Conservation (phyloP, 2,797 vertebrate species). For the Pteropus rufus region DNA sequence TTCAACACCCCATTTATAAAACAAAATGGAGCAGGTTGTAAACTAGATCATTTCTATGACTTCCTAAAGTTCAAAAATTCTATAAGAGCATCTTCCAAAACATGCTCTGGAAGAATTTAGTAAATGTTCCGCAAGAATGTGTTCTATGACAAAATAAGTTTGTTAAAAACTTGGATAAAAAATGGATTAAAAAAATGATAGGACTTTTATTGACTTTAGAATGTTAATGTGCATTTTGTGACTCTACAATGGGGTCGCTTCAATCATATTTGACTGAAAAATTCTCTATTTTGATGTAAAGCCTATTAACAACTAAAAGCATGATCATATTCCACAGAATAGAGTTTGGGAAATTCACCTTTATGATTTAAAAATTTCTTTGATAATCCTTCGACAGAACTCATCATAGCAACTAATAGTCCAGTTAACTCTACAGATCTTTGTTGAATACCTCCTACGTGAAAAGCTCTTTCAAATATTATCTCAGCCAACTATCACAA, state of each 20-base stretch:
- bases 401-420: not conserved
- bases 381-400: not conserved
- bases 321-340: not conserved
- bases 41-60: not conserved
- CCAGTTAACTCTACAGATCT: not conserved
- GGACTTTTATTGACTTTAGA: not conserved
- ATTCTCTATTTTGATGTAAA: slow-evolving; percentile 39
- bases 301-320: not conserved
- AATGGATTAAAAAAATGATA: not conserved
- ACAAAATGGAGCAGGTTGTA: not conserved
- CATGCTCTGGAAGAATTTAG: not conserved
- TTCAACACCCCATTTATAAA: not conserved
- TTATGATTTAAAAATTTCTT: slow-evolving; percentile 25
- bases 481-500: not conserved
- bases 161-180: not conserved
- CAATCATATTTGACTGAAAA: slow-evolving; percentile 9
- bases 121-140: not conserved
- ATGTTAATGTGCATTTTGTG: not conserved
- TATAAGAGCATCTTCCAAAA: not conserved
- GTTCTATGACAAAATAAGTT: not conserved
- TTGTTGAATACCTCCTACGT: not conserved
- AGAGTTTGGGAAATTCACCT: not conserved
- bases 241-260: not conserved
- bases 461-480: not conserved
- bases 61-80: not conserved